These are phyloP conservation scores for Xylophagus ater DNA, from an alignment of 2,888 invertebrate species.

Conservation along the genomic window DNA sequence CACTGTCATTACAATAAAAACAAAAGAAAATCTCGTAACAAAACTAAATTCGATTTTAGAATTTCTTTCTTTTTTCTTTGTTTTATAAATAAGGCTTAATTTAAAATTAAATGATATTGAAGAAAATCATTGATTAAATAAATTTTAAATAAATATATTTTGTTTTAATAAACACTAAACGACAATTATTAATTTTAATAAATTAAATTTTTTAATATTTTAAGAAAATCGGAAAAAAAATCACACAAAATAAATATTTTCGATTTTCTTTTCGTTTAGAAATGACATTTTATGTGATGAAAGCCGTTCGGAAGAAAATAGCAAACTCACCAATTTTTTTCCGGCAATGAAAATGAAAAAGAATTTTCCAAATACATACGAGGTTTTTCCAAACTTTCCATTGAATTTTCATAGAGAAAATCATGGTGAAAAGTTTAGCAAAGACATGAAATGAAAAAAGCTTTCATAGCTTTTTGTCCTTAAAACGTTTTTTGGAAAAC, in stretches of 20 bases:
- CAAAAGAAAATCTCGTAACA: conserved; percentile 4
- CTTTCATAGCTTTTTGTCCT: no score
- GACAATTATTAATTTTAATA: neutral
- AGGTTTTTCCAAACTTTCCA: no score
- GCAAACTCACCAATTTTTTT: conserved; percentile 8
- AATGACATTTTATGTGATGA: conserved; percentile 9
- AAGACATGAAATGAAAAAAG: no score
- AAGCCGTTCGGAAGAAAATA: conserved; percentile 8
- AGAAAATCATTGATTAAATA: neutral
- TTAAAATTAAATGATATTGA: no score
- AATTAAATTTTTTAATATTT: neutral
- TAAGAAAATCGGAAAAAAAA: neutral
- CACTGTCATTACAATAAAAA: conserved; percentile 21
- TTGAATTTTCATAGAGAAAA: no score
- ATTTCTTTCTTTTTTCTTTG: neutral
- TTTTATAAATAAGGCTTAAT: no score
- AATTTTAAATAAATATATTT: neutral
- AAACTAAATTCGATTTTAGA: neutral
- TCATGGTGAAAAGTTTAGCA: no score
- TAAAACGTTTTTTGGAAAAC: no score
- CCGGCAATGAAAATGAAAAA: conserved; percentile 8
- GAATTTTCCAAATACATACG: no score
- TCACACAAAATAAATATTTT: neutral
- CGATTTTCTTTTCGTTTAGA: neutral
- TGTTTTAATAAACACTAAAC: neutral